Conservation (phyloP, 2,888 invertebrate species). For the Diarsia rubi region DNA sequence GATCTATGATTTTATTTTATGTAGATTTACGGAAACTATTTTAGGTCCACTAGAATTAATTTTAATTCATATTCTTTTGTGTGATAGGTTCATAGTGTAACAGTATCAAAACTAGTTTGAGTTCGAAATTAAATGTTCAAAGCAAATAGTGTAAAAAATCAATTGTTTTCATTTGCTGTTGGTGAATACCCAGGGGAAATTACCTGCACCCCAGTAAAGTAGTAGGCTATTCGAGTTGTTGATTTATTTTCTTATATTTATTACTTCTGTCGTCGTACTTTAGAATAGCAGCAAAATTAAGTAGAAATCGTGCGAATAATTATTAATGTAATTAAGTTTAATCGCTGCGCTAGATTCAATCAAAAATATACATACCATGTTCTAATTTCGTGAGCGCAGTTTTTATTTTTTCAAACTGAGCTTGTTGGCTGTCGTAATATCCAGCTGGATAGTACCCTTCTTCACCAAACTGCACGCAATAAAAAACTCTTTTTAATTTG, state of each 20-base stretch:
- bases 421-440: conserved; percentile 71
- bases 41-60: not conserved
- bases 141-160: conserved; percentile 5
- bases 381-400: conserved; percentile 78
- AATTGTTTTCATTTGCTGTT: conserved; percentile 7
- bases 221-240: not conserved
- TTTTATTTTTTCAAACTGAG: conserved; percentile 73
- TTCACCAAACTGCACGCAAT: conserved; percentile 75
- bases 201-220: not conserved
- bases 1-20: not conserved
- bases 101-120: conserved; percentile 1
- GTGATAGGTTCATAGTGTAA: not conserved
- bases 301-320: not conserved
- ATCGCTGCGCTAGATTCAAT: conserved; percentile 8
- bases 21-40: not conserved
- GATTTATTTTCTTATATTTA: not conserved
- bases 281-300: not conserved
- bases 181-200: conserved; percentile 45
- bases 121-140: not conserved
- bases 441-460: conserved; percentile 77
- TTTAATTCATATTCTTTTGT: not conserved
- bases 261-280: not conserved
- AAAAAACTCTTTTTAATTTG: conserved; percentile 34
- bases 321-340: not conserved
- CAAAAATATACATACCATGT: conserved; percentile 73